Conservation (phyloP, 1,140 invertebrate genomes). For the Bacillus rossius region DNA sequence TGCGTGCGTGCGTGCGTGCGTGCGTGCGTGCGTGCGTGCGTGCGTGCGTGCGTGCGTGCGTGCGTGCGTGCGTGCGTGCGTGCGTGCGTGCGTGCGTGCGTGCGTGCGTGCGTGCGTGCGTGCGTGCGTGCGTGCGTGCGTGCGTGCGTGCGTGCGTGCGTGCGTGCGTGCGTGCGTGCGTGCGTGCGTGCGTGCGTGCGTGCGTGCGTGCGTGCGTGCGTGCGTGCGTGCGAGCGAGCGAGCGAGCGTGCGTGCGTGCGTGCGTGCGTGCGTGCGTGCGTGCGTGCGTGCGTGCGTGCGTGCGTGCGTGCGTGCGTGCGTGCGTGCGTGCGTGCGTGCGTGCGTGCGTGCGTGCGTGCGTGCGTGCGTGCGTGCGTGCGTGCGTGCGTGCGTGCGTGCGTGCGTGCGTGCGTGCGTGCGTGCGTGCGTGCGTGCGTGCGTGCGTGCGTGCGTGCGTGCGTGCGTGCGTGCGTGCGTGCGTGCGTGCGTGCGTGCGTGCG, state of each 20-base stretch:
- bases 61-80: not conserved
- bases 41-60: not conserved
- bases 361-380: not conserved
- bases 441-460: not conserved
- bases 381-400: not conserved
- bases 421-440: not conserved
- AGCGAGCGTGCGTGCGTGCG: not conserved
- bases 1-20: not conserved
- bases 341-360: not conserved
- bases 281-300: not conserved
- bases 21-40: not conserved
- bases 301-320: not conserved
- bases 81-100: not conserved
- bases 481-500: not conserved
- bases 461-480: not conserved
- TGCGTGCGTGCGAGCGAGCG: too few species aligned
- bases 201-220: not conserved
- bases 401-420: not conserved
- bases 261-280: not conserved
- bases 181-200: not conserved
- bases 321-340: not conserved
- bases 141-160: not conserved
- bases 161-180: not conserved
- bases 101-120: not conserved
- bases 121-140: not conserved